phyloP scores from a whole-genome alignment of 2,888 invertebrate genomes.

The Empis stercorea region DNA sequence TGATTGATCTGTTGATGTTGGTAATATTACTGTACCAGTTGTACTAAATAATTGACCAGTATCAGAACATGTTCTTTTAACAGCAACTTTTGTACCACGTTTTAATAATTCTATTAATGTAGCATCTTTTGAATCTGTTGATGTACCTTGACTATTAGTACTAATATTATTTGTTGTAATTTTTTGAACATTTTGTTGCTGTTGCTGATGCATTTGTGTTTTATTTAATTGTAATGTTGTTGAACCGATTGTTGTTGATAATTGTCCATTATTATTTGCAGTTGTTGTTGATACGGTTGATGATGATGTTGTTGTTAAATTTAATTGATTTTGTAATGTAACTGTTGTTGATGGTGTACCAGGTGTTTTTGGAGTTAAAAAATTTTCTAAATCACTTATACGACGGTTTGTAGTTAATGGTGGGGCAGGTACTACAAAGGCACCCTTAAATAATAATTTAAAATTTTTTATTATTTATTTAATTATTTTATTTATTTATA shows the following conservation, averaged over 20 bases:
- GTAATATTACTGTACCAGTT: conserved; percentile 24
- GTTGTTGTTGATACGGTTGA: conserved; percentile 28
- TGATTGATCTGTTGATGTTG: conserved; percentile 17
- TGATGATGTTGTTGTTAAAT: conserved; percentile 34
- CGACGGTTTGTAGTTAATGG: conserved; percentile 29
- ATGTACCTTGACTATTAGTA: conserved; percentile 31
- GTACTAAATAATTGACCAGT: conserved; percentile 41
- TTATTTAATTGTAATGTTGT: conserved; percentile 24
- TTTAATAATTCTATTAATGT: conserved; percentile 67
- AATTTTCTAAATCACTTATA: conserved; percentile 33
- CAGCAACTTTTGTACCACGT: conserved; percentile 53
- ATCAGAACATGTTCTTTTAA: conserved; percentile 60
- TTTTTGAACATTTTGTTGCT: conserved; percentile 21
- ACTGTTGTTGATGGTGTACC: conserved; percentile 9
- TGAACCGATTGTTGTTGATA: conserved; percentile 24
- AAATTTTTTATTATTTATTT: background rate
- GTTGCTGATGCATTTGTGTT: too few relatives aligned
- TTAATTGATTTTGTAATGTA: conserved; percentile 20
- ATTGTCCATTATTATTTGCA: conserved; percentile 24
- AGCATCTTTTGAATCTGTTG: conserved; percentile 49
- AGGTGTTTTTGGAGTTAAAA: conserved; percentile 28
- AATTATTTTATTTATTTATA: background rate
- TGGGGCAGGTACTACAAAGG: conserved; percentile 36
- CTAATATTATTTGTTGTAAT: conserved; percentile 22
- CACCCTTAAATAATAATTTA: conserved; percentile 22